Percentiles rank a stretch among this genome's conserved stretches.
phyloP scores from a whole-genome alignment of 2,888 invertebrate genomes.

The Heliconius cydno region DNA sequence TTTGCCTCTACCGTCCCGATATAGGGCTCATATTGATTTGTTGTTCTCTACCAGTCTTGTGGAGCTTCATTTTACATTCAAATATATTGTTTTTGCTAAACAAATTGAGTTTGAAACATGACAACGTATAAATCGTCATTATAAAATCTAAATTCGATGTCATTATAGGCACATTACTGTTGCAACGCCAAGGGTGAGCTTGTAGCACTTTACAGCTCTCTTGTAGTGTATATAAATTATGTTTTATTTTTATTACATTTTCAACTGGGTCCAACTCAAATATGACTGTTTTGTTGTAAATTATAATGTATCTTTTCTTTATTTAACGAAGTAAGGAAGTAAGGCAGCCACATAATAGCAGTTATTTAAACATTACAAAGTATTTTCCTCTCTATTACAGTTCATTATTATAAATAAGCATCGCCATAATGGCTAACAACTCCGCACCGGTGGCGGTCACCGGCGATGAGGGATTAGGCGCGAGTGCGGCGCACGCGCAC shows the following conservation, averaged over 20 bases:
- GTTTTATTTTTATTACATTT: background rate
- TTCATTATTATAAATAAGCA: constrained; percentile 14
- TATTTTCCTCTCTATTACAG: background rate
- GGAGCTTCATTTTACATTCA: constrained; percentile 21
- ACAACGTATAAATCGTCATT: constrained; percentile 29
- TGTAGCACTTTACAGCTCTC: background rate
- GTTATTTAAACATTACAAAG: background rate
- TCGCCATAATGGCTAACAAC: constrained; percentile 3
- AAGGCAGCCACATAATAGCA: background rate
- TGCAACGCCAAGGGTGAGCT: background rate
- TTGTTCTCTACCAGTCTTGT: background rate
- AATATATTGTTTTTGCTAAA: constrained; percentile 29
- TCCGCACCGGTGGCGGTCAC: constrained; percentile 4
- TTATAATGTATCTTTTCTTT: too few species aligned
- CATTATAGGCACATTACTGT: constrained; percentile 27
- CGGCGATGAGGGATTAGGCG: constrained; percentile 29
- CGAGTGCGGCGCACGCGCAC: constrained; percentile 29
- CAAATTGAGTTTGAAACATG: constrained; percentile 40
- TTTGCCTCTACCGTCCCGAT: constrained; percentile 36
- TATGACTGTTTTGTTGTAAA: too few species aligned
- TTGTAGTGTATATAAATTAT: background rate
- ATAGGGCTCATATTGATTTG: constrained; percentile 16
- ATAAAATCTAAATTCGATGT: constrained; percentile 18
- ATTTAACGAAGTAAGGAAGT: too few species aligned
- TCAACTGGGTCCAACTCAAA: background rate